Conservation (phyloP, 2,113 vertebrate genomes). For the Gasterosteus aculeatus region DNA sequence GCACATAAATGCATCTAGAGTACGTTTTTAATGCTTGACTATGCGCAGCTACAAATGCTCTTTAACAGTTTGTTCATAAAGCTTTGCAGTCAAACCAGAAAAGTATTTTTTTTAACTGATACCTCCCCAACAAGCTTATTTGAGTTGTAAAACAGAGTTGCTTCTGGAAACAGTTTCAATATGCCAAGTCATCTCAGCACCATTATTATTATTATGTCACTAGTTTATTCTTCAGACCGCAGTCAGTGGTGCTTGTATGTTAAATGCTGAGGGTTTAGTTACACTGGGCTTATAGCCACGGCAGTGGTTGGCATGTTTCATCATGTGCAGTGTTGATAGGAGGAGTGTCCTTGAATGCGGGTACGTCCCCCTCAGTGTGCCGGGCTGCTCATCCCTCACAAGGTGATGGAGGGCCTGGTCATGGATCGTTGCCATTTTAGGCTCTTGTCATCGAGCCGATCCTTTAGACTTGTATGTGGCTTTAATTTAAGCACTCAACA, state of each 20-base stretch:
- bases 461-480: slow-evolving; percentile 31
- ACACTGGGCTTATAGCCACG: slow-evolving; percentile 22
- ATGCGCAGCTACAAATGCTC: neutral
- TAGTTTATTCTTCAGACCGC: neutral
- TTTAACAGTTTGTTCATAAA: neutral
- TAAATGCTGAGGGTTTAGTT: neutral
- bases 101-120: neutral
- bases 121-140: no score
- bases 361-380: slow-evolving; percentile 27
- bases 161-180: neutral
- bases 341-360: slow-evolving; percentile 63
- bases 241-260: neutral
- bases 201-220: neutral
- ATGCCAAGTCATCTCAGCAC: neutral
- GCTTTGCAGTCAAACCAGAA: neutral
- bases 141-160: neutral
- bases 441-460: slow-evolving; percentile 41
- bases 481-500: slow-evolving; percentile 52
- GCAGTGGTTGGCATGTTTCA: slow-evolving; percentile 41
- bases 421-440: slow-evolving; percentile 64
- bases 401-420: slow-evolving; percentile 58
- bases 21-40: neutral
- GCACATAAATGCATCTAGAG: neutral
- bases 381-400: slow-evolving; percentile 40
- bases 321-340: slow-evolving; percentile 28